Evolutionary conservation across 2,113 vertebrate genomes (phyloP).

Genomic region (Xiphias gladius): DNA sequence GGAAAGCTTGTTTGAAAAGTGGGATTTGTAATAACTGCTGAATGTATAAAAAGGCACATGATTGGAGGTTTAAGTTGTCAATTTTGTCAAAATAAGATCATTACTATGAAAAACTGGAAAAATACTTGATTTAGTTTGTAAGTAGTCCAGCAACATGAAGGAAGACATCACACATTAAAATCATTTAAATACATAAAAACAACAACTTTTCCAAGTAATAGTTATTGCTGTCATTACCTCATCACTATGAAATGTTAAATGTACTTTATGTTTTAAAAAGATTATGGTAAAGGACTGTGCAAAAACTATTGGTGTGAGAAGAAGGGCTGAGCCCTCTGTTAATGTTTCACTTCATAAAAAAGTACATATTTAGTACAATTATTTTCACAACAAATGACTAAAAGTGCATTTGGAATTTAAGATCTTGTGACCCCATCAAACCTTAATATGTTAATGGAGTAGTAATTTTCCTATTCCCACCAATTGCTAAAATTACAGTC

Average conservation of each 20-base stretch:
- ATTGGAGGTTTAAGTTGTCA: conserved; percentile 25
- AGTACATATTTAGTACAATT: background rate
- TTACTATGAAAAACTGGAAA: conserved; percentile 25
- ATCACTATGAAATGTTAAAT: background rate
- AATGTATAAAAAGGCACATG: conserved; percentile 24
- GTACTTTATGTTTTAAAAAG: background rate
- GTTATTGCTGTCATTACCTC: background rate
- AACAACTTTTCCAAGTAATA: background rate
- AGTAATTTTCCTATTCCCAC: background rate
- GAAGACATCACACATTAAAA: background rate
- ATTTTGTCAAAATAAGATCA: conserved; percentile 27
- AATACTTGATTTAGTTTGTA: background rate
- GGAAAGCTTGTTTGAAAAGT: conserved; percentile 29
- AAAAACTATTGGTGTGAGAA: background rate
- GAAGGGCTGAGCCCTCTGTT: background rate
- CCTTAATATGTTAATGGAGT: background rate
- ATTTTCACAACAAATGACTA: background rate
- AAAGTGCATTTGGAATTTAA: background rate
- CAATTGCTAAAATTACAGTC: background rate
- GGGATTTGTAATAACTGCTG: conserved; percentile 54
- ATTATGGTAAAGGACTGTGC: background rate
- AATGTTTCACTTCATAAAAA: background rate
- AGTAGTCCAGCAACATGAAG: background rate
- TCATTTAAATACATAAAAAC: background rate
- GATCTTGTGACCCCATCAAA: background rate